A percentile compares a stretch with the other conserved stretches of the same genome.
phyloP scores from a whole-genome alignment of 2,797 vertebrate genomes.

The Diceros bicornis region DNA sequence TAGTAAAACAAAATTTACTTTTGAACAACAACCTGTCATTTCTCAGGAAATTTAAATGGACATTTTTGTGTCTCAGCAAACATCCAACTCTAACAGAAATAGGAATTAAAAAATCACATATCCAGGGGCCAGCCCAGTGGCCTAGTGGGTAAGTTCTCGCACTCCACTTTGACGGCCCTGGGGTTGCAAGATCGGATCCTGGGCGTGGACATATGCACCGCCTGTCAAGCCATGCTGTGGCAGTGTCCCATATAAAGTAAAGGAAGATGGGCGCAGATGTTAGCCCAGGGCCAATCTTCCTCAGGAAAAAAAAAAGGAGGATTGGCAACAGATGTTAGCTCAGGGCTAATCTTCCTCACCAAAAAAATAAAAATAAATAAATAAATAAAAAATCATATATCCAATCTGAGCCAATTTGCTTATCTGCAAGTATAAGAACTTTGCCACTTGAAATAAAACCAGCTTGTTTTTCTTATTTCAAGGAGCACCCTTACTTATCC shows the following conservation, averaged over 20 bases:
- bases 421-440: slow-evolving; percentile 4
- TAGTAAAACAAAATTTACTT: slow-evolving; percentile 55
- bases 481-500: background rate
- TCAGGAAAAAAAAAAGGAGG: too few relatives aligned
- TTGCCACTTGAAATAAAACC: slow-evolving; percentile 55
- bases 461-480: slow-evolving; percentile 44
- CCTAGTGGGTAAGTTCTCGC: too few relatives aligned
- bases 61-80: slow-evolving; percentile 45
- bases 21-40: background rate
- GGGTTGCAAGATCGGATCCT: too few relatives aligned
- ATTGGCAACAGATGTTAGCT: too few relatives aligned
- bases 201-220: too few relatives aligned
- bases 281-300: too few relatives aligned
- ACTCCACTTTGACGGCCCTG: too few relatives aligned
- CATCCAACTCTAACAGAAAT: background rate
- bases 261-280: too few relatives aligned
- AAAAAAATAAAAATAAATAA: too few relatives aligned
- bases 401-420: background rate
- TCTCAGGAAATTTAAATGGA: slow-evolving; percentile 48
- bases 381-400: background rate
- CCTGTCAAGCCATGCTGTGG: too few relatives aligned
- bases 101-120: slow-evolving; percentile 4
- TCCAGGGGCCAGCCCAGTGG: background rate
- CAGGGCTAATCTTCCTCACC: too few relatives aligned
- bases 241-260: too few relatives aligned